phyloP scores from a whole-genome alignment of 2,888 invertebrate genomes.

The Chloroclystis v-ata region DNA sequence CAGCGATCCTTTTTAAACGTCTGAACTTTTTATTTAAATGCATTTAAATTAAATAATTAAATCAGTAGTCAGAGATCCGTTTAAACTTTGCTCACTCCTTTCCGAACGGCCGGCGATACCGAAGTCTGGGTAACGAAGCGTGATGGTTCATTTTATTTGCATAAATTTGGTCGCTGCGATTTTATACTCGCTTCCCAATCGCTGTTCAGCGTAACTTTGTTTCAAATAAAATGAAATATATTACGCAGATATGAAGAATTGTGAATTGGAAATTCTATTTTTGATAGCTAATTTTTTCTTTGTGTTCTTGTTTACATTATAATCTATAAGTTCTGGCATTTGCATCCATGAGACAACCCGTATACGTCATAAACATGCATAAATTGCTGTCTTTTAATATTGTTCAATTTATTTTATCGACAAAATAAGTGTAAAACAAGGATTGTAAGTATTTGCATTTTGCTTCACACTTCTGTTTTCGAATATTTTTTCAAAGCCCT shows the following conservation, averaged over 20 bases:
- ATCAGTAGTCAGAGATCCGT: conserved; percentile 51
- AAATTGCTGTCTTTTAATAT: too few relatives aligned
- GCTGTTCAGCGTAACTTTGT: conserved; percentile 8
- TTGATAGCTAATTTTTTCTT: too few relatives aligned
- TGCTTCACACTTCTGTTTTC: too few relatives aligned
- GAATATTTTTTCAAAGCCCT: too few relatives aligned
- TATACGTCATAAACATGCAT: too few relatives aligned
- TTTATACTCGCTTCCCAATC: conserved; percentile 42
- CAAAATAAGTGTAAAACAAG: too few relatives aligned
- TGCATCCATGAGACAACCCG: too few relatives aligned
- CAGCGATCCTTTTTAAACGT: conserved; percentile 2
- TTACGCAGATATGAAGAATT: conserved; percentile 10
- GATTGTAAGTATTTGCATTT: too few relatives aligned
- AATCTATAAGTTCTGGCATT: too few relatives aligned
- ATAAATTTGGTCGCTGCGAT: conserved; percentile 65
- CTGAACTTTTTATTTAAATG: conserved; percentile 18
- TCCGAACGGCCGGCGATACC: conserved; percentile 55
- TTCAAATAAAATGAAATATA: conserved; percentile 10
- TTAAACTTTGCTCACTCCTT: conserved; percentile 58
- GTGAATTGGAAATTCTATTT: too few relatives aligned
- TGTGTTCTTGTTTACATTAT: too few relatives aligned
- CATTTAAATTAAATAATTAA: conserved; percentile 40
- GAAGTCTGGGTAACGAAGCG: conserved; percentile 65
- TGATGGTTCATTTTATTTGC: conserved; percentile 68
- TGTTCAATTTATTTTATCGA: too few relatives aligned